Conservation (phyloP, 2,888 invertebrate species). For the Tipula helvola region DNA sequence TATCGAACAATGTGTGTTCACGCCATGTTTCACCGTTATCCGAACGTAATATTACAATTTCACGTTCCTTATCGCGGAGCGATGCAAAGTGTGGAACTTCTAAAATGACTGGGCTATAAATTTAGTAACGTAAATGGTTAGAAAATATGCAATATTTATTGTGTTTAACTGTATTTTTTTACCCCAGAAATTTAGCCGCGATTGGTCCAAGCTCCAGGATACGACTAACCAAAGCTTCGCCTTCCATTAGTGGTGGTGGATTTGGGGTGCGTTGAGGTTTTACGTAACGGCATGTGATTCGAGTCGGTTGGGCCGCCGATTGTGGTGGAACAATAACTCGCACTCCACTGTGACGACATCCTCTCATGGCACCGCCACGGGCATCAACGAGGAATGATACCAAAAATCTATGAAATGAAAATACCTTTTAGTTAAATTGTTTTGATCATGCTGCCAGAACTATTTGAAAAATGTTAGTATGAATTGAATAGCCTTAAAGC, state of each 20-base stretch:
- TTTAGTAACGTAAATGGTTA: not conserved
- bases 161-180: conserved; percentile 19
- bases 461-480: not conserved
- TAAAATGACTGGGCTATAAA: conserved; percentile 69
- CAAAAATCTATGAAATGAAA: conserved; percentile 57
- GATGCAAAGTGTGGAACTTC: conserved; percentile 98
- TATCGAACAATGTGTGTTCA: conserved; percentile 80
- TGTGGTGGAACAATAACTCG: conserved; percentile 93
- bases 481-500: not conserved
- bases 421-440: no score
- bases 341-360: conserved; percentile 95
- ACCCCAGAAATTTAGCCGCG: conserved; percentile 94
- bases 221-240: conserved; percentile 91
- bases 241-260: conserved; percentile 95
- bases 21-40: conserved; percentile 99
- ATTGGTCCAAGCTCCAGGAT: conserved; percentile 92
- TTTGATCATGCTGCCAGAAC: not conserved
- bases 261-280: conserved; percentile 51
- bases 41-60: conserved; percentile 89
- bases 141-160: not conserved
- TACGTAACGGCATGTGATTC: conserved; percentile 90
- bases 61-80: conserved; percentile 82
- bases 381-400: conserved; percentile 99
- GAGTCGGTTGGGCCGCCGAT: conserved; percentile 87
- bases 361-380: conserved; percentile 96